A percentile compares a stretch with the other conserved stretches of the same genome.
Conservation (phyloP, 2,113 vertebrate species). For the Synodontis membranacea region DNA sequence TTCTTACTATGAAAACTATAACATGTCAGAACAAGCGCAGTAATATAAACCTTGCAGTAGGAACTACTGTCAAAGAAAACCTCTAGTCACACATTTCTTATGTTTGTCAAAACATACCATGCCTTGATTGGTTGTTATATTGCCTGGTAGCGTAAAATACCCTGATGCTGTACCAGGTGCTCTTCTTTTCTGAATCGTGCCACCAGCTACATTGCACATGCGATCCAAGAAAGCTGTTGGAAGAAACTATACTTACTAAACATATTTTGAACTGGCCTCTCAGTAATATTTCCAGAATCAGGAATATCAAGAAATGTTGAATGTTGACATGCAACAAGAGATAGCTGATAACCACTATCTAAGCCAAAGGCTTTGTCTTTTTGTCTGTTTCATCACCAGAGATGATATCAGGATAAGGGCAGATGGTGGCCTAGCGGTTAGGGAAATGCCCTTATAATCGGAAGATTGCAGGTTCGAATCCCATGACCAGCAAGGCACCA, state of each 20-base stretch:
- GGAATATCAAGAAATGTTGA: not conserved
- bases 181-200: not conserved
- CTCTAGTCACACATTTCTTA: not conserved
- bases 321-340: too few relatives aligned
- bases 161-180: not conserved
- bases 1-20: not conserved
- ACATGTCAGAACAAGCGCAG: not conserved
- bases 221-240: not conserved
- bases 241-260: not conserved
- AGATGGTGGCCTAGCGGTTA: too few relatives aligned
- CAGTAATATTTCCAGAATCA: not conserved
- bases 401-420: not conserved
- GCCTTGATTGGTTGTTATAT: not conserved
- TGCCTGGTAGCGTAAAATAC: not conserved
- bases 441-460: too few relatives aligned
- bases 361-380: not conserved
- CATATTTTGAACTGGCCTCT: not conserved
- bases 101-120: not conserved
- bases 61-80: not conserved
- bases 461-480: too few relatives aligned
- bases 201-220: not conserved
- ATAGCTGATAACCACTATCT: not conserved
- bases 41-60: not conserved
- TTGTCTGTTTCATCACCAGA: not conserved
- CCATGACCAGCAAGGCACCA: too few relatives aligned